Conservation (phyloP, 2,797 vertebrate genomes). For the Delichon dasypus region DNA sequence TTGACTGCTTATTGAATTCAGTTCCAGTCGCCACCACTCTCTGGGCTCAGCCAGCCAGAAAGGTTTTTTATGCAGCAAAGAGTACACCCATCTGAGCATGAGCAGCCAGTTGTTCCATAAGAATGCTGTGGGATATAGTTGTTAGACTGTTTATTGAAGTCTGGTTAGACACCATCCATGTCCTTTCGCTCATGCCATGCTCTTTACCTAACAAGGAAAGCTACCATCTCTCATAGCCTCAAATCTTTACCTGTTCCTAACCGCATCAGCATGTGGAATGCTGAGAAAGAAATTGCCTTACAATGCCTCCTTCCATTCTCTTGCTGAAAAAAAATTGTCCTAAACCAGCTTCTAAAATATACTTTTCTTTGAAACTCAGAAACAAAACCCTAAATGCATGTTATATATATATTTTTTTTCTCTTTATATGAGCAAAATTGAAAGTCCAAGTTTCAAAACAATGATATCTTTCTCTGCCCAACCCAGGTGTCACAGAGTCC, state of each 20-base stretch:
- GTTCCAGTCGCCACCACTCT: background rate
- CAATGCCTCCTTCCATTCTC: background rate
- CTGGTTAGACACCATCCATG: background rate
- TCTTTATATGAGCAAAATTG: background rate
- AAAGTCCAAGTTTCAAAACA: background rate
- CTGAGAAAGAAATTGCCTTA: background rate
- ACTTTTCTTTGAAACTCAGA: background rate
- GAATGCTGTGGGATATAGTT: background rate
- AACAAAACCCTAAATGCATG: background rate
- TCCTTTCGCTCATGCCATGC: background rate
- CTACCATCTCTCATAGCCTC: background rate
- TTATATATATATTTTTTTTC: background rate
- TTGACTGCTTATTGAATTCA: background rate
- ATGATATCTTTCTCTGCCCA: background rate
- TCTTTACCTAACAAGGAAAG: background rate
- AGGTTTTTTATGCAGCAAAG: background rate
- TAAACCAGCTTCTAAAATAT: background rate
- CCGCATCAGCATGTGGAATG: background rate
- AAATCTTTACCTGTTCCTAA: background rate
- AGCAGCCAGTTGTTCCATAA: background rate
- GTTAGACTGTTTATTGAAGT: background rate
- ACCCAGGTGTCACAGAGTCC: background rate
- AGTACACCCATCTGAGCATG: background rate
- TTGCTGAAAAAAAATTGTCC: background rate
- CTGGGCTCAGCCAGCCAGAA: rapidly evolving